Percentiles rank a stretch among this genome's conserved stretches.
phyloP scores from a whole-genome alignment of 2,888 invertebrate genomes.

The Drosophila borborema region DNA sequence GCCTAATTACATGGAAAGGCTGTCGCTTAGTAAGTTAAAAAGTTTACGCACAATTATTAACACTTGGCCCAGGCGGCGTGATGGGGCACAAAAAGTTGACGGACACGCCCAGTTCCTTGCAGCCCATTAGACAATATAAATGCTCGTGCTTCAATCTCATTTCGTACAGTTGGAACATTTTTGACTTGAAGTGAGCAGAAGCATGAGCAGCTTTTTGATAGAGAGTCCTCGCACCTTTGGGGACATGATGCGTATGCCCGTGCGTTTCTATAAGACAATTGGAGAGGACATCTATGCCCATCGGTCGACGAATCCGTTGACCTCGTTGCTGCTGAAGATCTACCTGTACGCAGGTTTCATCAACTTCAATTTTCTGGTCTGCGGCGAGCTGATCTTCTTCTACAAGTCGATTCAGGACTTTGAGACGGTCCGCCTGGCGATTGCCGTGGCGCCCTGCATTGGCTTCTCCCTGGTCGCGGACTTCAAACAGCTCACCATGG shows the following conservation, averaged over 20 bases:
- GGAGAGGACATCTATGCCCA: slow-evolving; percentile 77
- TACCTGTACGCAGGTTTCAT: slow-evolving; percentile 68
- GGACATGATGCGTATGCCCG: slow-evolving; percentile 69
- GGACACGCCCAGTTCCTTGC: slow-evolving; percentile 46
- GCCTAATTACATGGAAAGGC: slow-evolving; percentile 55
- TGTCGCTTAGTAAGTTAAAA: slow-evolving; percentile 41
- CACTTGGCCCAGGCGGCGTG: slow-evolving; percentile 62
- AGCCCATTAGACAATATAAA: slow-evolving; percentile 33
- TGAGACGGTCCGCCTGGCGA: slow-evolving; percentile 71
- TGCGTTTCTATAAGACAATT: slow-evolving; percentile 71
- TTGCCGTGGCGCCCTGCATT: slow-evolving; percentile 81
- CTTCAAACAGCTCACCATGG: slow-evolving; percentile 76
- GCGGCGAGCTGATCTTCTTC: slow-evolving; percentile 75
- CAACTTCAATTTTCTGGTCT: slow-evolving; percentile 73
- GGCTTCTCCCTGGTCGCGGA: slow-evolving; percentile 77
- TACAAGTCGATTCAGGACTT: slow-evolving; percentile 65
- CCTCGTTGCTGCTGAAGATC: slow-evolving; percentile 45
- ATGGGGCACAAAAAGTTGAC: slow-evolving; percentile 64
- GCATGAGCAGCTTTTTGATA: slow-evolving; percentile 36
- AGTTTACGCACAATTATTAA: slow-evolving; percentile 72
- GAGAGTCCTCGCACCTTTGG: slow-evolving; percentile 46
- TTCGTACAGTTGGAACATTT: slow-evolving; percentile 19
- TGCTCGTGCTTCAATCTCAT: slow-evolving; percentile 5
- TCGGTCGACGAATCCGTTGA: slow-evolving; percentile 49
- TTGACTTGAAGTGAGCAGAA: not conserved